These are phyloP conservation scores for Trichogramma evanescens DNA, from an alignment of 2,888 invertebrate genomes.

Conservation along the genomic window DNA sequence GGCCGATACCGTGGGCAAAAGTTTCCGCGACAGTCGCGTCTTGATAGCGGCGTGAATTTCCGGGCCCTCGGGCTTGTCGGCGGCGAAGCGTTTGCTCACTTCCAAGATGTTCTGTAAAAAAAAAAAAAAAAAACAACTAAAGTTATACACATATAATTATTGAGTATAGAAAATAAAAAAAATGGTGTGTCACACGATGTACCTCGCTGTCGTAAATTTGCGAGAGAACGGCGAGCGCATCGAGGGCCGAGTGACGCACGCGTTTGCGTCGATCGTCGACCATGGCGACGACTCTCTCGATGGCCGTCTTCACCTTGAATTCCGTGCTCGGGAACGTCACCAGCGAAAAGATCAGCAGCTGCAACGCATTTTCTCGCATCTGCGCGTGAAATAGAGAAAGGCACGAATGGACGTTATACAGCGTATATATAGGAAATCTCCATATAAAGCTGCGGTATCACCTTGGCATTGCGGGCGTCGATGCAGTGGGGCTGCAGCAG, in stretches of 20 bases:
- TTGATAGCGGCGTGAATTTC: constrained; percentile 60
- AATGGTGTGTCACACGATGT: neutral
- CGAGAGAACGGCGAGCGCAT: constrained; percentile 70
- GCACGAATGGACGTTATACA: no score
- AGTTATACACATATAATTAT: neutral
- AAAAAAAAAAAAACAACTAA: no score
- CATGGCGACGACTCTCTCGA: constrained; percentile 37
- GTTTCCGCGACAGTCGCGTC: constrained; percentile 65
- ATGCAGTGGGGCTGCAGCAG: constrained; percentile 48
- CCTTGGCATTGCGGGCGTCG: constrained; percentile 42
- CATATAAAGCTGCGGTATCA: constrained; percentile 12
- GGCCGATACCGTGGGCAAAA: constrained; percentile 62
- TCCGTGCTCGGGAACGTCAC: constrained; percentile 74
- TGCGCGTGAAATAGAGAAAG: constrained; percentile 33
- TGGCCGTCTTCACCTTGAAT: constrained; percentile 38
- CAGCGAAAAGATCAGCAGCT: constrained; percentile 68
- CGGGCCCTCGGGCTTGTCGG: constrained; percentile 53
- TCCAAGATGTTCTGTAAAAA: constrained; percentile 51
- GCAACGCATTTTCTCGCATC: constrained; percentile 68
- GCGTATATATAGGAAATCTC: no score
- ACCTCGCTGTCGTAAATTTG: constrained; percentile 53
- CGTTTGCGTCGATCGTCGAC: constrained; percentile 59
- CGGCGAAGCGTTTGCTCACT: constrained; percentile 55
- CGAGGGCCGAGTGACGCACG: constrained; percentile 71
- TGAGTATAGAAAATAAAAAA: neutral